phyloP scores from a whole-genome alignment of 1,140 invertebrate species.

The Homarus americanus region DNA sequence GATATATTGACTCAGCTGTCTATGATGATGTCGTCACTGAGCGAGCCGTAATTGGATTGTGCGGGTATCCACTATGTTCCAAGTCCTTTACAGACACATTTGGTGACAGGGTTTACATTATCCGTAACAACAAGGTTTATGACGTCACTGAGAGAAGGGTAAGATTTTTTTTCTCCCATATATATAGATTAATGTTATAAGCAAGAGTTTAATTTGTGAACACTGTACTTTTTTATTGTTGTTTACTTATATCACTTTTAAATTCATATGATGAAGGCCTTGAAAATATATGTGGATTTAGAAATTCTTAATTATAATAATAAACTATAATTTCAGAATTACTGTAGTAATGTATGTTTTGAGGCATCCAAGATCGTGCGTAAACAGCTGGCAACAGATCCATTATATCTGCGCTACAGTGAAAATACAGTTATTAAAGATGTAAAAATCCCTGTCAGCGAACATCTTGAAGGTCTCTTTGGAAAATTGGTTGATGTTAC shows the following conservation, averaged over 20 bases:
- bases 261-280: background rate
- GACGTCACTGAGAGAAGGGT: constrained; percentile 39
- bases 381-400: constrained; percentile 20
- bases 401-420: constrained; percentile 41
- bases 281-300: background rate
- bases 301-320: background rate
- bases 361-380: constrained; percentile 54
- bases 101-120: constrained; percentile 30
- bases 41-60: constrained; percentile 16
- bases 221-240: too few relatives aligned
- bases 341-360: constrained; percentile 56
- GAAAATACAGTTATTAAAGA: constrained; percentile 3
- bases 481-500: constrained; percentile 53
- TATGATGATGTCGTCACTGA: constrained; percentile 34
- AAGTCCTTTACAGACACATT: constrained; percentile 9
- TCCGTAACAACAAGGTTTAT: constrained; percentile 42
- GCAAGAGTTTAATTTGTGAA: too few relatives aligned
- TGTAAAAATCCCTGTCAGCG: background rate
- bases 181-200: background rate
- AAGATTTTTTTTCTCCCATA: background rate
- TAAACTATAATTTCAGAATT: constrained; percentile 41
- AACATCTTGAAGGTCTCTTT: background rate
- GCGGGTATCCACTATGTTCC: constrained; percentile 38
- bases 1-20: constrained; percentile 39
- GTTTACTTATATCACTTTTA: too few relatives aligned